Evolutionary conservation across 2,113 vertebrate species (phyloP).

Genomic region (Bufo gargarizans): DNA sequence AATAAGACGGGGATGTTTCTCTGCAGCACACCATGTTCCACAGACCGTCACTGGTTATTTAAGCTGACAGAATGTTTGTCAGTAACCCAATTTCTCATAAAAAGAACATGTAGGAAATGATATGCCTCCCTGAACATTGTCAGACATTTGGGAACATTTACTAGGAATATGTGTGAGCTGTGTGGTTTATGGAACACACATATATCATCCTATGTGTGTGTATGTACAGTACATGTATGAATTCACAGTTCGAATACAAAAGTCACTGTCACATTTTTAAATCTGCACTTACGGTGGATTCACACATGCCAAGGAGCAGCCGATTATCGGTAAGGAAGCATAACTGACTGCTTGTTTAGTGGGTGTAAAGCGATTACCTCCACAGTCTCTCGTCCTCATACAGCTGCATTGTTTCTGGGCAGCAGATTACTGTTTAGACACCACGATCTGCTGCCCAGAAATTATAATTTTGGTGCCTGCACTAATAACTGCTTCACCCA

Average conservation of each 20-base stretch:
- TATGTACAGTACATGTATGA: not conserved
- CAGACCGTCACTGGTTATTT: not conserved
- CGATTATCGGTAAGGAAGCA: no score
- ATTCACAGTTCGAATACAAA: not conserved
- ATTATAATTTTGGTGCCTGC: no score
- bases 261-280: not conserved
- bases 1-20: not conserved
- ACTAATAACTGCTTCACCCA: no score
- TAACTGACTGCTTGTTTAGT: no score
- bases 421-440: no score
- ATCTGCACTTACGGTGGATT: not conserved
- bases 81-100: conserved; percentile 25
- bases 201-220: not conserved
- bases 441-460: no score
- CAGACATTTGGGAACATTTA: conserved; percentile 53
- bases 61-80: conserved; percentile 3
- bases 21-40: not conserved
- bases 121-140: not conserved
- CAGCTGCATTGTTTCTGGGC: no score
- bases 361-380: no score
- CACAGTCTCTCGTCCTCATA: no score
- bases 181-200: conserved; percentile 4
- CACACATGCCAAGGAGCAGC: no score
- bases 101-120: conserved; percentile 20
- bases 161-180: not conserved